Conservation (phyloP, 1,140 invertebrate genomes). For the Apis laboriosa region DNA sequence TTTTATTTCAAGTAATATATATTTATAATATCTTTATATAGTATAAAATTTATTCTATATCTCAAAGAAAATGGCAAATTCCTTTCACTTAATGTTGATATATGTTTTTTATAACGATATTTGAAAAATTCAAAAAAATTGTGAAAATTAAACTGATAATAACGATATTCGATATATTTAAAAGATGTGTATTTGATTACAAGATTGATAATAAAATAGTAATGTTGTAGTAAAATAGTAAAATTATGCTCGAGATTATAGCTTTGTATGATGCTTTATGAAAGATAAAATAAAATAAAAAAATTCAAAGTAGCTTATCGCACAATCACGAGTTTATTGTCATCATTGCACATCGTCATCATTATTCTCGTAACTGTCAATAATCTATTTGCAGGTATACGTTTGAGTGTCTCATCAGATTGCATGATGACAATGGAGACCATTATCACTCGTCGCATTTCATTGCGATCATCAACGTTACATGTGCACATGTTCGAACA, state of each 20-base stretch:
- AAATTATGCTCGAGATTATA: constrained; percentile 30
- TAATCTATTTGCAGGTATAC: constrained; percentile 52
- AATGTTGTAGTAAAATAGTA: background rate
- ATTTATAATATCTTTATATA: background rate
- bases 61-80: background rate
- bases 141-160: background rate
- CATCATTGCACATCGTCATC: constrained; percentile 49
- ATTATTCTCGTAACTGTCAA: constrained; percentile 55
- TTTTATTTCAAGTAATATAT: background rate
- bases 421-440: constrained; percentile 54
- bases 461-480: constrained; percentile 32
- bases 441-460: constrained; percentile 59
- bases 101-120: background rate
- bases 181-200: background rate
- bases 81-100: too few relatives aligned
- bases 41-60: background rate
- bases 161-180: too few relatives aligned
- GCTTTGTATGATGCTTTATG: constrained; percentile 34
- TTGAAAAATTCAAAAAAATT: background rate
- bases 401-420: constrained; percentile 47
- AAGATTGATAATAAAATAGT: constrained; percentile 24
- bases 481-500: background rate
- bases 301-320: constrained; percentile 48
- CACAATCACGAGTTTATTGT: constrained; percentile 51
- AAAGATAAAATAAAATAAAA: constrained; percentile 31